These are phyloP conservation scores for Leptoteleia sp. DNA, from an alignment of 1,140 invertebrate species.

Conservation along the genomic window DNA sequence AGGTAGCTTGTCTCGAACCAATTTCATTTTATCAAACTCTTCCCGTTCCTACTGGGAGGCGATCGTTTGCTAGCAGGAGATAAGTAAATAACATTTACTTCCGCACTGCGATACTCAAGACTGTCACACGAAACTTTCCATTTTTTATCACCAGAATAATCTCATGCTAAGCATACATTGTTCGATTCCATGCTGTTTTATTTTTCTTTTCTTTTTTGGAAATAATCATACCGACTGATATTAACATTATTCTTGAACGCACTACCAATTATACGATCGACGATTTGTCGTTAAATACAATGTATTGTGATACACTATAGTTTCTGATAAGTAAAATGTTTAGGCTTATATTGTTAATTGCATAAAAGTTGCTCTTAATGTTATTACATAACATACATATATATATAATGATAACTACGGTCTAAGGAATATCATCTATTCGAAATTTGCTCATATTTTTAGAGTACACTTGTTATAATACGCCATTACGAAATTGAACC, in stretches of 20 bases:
- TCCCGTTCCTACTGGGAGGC: conserved; percentile 8
- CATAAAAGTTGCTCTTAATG: conserved; percentile 11
- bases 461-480: conserved; percentile 18
- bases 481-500: too few relatives aligned
- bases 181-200: conserved; percentile 17
- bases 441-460: conserved; percentile 33
- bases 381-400: conserved; percentile 3
- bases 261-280: conserved; percentile 21
- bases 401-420: conserved; percentile 2
- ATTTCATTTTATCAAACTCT: conserved; percentile 11
- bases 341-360: conserved; percentile 33
- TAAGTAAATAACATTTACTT: conserved; percentile 4
- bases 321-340: not conserved
- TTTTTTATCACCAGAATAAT: conserved; percentile 6
- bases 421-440: too few relatives aligned
- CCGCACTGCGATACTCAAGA: conserved; percentile 34
- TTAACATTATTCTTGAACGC: conserved; percentile 3
- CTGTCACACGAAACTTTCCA: conserved; percentile 21
- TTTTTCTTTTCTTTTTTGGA: too few relatives aligned
- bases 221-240: conserved; percentile 15
- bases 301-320: conserved; percentile 1
- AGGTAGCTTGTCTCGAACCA: conserved; percentile 64
- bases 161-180: conserved; percentile 21
- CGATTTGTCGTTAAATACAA: conserved; percentile 35
- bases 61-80: conserved; percentile 9